These are phyloP conservation scores for Meriones psammophilus DNA, from an alignment of 2,797 vertebrate genomes.

Conservation along the genomic window DNA sequence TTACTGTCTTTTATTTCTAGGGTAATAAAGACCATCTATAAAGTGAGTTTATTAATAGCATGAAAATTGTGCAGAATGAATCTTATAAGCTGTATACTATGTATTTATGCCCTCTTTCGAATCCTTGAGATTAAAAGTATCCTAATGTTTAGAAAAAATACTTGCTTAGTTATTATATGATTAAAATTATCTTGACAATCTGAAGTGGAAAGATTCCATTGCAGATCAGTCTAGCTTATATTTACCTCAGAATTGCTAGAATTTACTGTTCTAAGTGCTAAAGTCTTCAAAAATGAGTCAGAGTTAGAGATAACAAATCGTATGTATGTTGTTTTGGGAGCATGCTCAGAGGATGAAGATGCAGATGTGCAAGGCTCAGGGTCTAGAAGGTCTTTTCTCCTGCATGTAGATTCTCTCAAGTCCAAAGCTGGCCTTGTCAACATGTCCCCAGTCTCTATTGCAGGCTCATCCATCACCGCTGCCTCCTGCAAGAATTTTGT, in stretches of 20 bases:
- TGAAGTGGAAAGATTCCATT: neutral
- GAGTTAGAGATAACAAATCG: neutral
- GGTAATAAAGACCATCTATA: constrained; percentile 19
- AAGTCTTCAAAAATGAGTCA: neutral
- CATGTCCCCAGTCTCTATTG: neutral
- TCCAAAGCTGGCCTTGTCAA: neutral
- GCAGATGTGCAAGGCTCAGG: fast-evolving
- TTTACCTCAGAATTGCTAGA: neutral
- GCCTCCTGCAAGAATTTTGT: neutral
- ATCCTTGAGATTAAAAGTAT: constrained; percentile 17
- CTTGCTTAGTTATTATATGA: constrained; percentile 10
- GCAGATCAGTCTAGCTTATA: neutral
- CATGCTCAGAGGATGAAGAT: neutral
- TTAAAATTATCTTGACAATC: constrained; percentile 5
- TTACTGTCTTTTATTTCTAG: neutral
- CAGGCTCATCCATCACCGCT: neutral
- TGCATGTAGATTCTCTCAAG: neutral
- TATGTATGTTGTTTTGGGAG: neutral
- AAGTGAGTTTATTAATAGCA: constrained; percentile 22
- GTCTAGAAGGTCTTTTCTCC: neutral
- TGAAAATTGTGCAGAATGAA: neutral
- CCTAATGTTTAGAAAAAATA: neutral
- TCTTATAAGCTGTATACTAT: neutral
- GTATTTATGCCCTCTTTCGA: neutral
- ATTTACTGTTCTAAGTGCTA: neutral